These are phyloP conservation scores for Epinephelus malabaricus DNA, from an alignment of 2,797 vertebrate species.

Conservation along the genomic window DNA sequence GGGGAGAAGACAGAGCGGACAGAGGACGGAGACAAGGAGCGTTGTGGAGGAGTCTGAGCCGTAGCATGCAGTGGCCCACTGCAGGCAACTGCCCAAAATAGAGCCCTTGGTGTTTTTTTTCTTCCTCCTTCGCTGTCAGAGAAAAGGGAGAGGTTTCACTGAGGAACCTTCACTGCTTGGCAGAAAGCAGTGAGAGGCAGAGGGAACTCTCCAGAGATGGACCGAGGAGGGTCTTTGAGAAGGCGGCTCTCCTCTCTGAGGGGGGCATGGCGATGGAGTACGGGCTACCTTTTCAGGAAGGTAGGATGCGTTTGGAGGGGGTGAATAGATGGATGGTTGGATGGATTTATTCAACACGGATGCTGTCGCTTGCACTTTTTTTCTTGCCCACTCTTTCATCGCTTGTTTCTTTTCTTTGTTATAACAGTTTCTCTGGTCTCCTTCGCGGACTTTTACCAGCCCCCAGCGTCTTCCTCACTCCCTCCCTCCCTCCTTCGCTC, in stretches of 20 bases:
- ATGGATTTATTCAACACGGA: neutral
- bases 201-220: slow-evolving; percentile 78
- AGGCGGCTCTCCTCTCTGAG: slow-evolving; percentile 86
- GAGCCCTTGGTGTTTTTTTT: slow-evolving; percentile 48
- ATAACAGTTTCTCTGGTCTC: slow-evolving; percentile 28
- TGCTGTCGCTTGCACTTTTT: slow-evolving; percentile 11
- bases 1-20: slow-evolving; percentile 43
- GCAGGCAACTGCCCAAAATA: slow-evolving; percentile 80
- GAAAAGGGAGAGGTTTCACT: slow-evolving; percentile 62
- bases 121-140: slow-evolving; percentile 52
- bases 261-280: slow-evolving; percentile 89
- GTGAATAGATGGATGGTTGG: neutral
- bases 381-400: slow-evolving; percentile 9
- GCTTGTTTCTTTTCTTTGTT: slow-evolving; percentile 28
- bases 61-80: slow-evolving; percentile 70
- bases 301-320: slow-evolving; percentile 67
- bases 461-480: slow-evolving; percentile 51
- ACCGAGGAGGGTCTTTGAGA: slow-evolving; percentile 83
- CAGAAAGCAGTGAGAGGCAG: slow-evolving; percentile 54
- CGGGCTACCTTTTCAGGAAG: slow-evolving; percentile 87
- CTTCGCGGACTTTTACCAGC: slow-evolving; percentile 63
- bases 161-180: slow-evolving; percentile 53
- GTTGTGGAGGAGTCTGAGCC: slow-evolving; percentile 38
- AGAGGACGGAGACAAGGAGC: slow-evolving; percentile 59
- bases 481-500: slow-evolving; percentile 33